A percentile compares a stretch with the other conserved stretches of the same genome.
Evolutionary conservation across 2,888 invertebrate genomes (phyloP).

Genomic region (Orgyia antiqua): DNA sequence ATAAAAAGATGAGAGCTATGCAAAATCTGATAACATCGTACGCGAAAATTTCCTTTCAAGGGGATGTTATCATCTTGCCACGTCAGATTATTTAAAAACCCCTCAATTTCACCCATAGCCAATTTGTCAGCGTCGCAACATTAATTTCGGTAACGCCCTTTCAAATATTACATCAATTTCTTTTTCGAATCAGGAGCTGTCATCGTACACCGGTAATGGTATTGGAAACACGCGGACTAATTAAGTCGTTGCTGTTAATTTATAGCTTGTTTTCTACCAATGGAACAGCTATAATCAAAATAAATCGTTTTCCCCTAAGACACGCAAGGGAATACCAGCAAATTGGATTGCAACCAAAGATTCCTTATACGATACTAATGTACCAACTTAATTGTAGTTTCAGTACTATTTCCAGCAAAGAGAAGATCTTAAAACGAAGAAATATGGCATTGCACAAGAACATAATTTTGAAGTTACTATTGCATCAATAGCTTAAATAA

Average conservation of each 20-base stretch:
- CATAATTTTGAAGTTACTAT: no score
- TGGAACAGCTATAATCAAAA: conserved; percentile 69
- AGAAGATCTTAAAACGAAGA: neutral
- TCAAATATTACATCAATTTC: conserved; percentile 62
- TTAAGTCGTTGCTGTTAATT: conserved; percentile 72
- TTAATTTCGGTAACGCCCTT: conserved; percentile 47
- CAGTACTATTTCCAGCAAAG: conserved; percentile 11
- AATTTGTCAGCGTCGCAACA: conserved; percentile 36
- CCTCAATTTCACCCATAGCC: conserved; percentile 22
- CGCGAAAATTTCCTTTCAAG: conserved; percentile 15
- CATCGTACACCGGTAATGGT: conserved; percentile 65
- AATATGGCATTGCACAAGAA: conserved; percentile 18
- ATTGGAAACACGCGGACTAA: conserved; percentile 67
- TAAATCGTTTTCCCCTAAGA: conserved; percentile 62
- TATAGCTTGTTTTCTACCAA: conserved; percentile 65
- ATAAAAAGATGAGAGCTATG: conserved; percentile 17
- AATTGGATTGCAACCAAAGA: conserved; percentile 62
- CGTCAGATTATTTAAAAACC: conserved; percentile 25
- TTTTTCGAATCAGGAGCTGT: conserved; percentile 51
- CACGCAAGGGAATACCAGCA: conserved; percentile 66
- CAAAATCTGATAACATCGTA: conserved; percentile 22
- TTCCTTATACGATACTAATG: conserved; percentile 42
- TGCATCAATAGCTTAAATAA: no score
- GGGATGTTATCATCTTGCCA: conserved; percentile 16
- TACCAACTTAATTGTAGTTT: conserved; percentile 25